Base-by-base conservation (phyloP, 2,113 vertebrate genomes). In the Crocuta crocuta region DNA sequence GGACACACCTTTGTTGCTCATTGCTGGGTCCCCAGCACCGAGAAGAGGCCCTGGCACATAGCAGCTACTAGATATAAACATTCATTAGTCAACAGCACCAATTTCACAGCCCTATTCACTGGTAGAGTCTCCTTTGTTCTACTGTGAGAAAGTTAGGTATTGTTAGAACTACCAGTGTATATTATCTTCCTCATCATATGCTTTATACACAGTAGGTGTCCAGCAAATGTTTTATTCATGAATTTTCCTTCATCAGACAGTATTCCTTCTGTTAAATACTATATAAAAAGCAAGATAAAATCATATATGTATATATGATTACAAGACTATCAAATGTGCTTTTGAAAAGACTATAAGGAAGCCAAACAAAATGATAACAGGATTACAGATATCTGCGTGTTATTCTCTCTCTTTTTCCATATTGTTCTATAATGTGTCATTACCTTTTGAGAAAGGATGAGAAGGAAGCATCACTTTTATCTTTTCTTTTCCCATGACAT, bases 211-310 rank as follows among this genome's bases (percentile, higher is more conserved):
- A 43, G 33, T 28, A 24, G 11, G 15, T 78, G 21, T 11, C 76
- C 39, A 24, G 23, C 31, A 65, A 78, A 79, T 58, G 43, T 70
- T 78, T 43, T 58, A 84, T 3, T 85, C 28, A 58, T 39, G 13
- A 3, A 26, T 71, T 85, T 81, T 84, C 33, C 43, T 84, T 95
- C 35, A 95, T n/a, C 53, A 71, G 73, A 89, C 79, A 58, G 7
- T 68, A 58, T 16, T 48, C 31, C 58, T 89, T 53, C 35, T 7
- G 2, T 63, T 71, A 73, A 85, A 85, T 73, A 17, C 65, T 63
- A 90, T 33, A 28, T 58, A 8, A 78, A 73, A 65, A 80, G 6
- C 19, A 88, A 94, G 31, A 74, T n/a, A 76, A 66, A 84, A 35
- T 73, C 21, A 55, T 74, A 15, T 63, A 81, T 28, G 26, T 58